Percentiles rank a stretch among this genome's conserved stretches.
These are phyloP conservation scores for Papilio helenus DNA, from an alignment of 1,140 invertebrate species.

Conservation along the genomic window DNA sequence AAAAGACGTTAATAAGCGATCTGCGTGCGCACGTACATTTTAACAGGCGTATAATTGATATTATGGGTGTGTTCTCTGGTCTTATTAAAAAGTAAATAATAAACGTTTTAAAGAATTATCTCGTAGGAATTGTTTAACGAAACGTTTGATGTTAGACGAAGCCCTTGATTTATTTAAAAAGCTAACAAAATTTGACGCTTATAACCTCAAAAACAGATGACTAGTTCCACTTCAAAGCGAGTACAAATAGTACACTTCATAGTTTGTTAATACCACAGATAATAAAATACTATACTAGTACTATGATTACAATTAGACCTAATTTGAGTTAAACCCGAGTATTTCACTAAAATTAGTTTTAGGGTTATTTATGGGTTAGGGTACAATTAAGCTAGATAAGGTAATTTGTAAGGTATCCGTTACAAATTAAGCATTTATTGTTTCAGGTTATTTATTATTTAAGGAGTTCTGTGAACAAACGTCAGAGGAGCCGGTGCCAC, in stretches of 20 bases:
- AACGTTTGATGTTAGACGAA: background rate
- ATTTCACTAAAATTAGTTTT: background rate
- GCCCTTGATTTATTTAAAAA: background rate
- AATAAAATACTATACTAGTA: too few species aligned
- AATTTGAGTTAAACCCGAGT: background rate
- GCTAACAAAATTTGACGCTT: background rate
- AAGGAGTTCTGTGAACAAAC: slow-evolving; percentile 99
- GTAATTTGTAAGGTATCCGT: background rate
- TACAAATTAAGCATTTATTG: slow-evolving; percentile 46
- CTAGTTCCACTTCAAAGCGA: background rate
- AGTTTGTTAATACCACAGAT: too few species aligned
- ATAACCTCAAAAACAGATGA: background rate
- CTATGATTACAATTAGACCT: background rate
- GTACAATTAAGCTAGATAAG: background rate
- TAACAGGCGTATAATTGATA: background rate
- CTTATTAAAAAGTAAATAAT: too few species aligned
- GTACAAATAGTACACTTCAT: too few species aligned
- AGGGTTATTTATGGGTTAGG: background rate
- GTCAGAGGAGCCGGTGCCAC: slow-evolving; percentile 97
- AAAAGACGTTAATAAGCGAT: background rate
- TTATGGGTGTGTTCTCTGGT: background rate
- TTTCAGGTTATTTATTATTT: slow-evolving; percentile 98
- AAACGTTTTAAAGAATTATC: too few species aligned
- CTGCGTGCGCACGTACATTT: background rate
- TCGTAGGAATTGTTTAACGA: background rate